Evolutionary conservation across 2,888 invertebrate genomes (phyloP), one percentile per base, ranked within the genome.

Genomic region (Heliconius hortense): DNA sequence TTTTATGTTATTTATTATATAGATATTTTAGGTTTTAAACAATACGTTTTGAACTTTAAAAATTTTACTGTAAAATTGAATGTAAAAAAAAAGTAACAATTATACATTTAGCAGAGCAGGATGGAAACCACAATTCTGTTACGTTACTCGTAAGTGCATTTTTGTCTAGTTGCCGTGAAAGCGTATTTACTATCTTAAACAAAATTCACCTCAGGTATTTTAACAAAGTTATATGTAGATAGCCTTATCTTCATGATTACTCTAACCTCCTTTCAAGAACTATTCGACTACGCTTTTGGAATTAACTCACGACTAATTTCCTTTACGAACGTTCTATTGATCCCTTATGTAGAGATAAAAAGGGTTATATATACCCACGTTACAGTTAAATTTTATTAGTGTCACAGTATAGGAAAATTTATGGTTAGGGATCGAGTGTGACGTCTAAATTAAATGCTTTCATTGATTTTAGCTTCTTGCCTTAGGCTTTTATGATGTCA

Each of bases 191-290:
- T 69, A n/a, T 69, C 56, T 69, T 66, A 15, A 69, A 56, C 69
- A 69, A 24, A 69, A 69, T 56, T 69, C 69, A 18, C 69, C 35
- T 56, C 69, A 69, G 69, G 56, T 56, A 69, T 56, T 69, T 53
- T 53, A 68, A 53, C 56, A 24, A 69, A 69, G 35, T 69, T 69
- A 69, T 69, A 69, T 56, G 21, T 48, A 48, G 31, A 69, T 69
- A 62, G 31, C 48, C 60, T 68, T 74, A 74, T 68, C 73, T 74
- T 62, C 73, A 68, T 74, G 68, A 68, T 62, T 62, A 48, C 73
- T 60, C 56, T 56, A 39, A 43, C 56, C 43, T 66, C 31, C 48
- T 48, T 68, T 60, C 73, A 60, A 68, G 43, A 74, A 74, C 56
- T 69, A 69, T 69, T 56, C 69, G 15, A 31, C 28, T 53, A 69